Conservation (phyloP, 2,888 invertebrate species). For the Dasypogon diadema region DNA sequence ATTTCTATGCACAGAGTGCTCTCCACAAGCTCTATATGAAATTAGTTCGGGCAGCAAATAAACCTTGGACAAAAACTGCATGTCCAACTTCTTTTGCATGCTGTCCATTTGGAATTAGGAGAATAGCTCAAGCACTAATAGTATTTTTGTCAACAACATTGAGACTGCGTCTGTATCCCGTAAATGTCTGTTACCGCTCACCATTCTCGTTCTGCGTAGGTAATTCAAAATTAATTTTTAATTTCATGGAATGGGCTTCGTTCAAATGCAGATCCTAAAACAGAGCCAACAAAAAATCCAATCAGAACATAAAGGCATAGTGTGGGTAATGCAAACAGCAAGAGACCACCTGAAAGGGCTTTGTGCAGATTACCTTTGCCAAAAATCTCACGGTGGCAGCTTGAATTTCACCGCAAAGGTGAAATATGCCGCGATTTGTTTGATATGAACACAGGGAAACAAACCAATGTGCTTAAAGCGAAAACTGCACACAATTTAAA, state of each 20-base stretch:
- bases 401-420: neutral
- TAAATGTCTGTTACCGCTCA: no score
- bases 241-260: neutral
- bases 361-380: neutral
- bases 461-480: neutral
- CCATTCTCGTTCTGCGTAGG: no score
- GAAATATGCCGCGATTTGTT: neutral
- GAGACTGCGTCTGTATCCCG: neutral
- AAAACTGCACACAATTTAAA: neutral
- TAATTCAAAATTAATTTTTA: conserved; percentile 3
- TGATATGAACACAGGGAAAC: neutral
- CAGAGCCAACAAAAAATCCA: neutral
- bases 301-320: neutral
- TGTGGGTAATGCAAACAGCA: neutral
- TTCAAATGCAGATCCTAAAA: neutral
- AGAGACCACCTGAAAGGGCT: neutral
- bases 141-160: neutral
- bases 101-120: neutral
- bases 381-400: neutral
- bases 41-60: neutral
- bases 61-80: neutral
- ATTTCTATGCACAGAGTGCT: neutral
- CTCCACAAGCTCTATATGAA: neutral
- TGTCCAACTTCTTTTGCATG: no score
- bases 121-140: neutral